phyloP scores from a whole-genome alignment of 2,797 vertebrate genomes.

The Chelonia mydas region DNA sequence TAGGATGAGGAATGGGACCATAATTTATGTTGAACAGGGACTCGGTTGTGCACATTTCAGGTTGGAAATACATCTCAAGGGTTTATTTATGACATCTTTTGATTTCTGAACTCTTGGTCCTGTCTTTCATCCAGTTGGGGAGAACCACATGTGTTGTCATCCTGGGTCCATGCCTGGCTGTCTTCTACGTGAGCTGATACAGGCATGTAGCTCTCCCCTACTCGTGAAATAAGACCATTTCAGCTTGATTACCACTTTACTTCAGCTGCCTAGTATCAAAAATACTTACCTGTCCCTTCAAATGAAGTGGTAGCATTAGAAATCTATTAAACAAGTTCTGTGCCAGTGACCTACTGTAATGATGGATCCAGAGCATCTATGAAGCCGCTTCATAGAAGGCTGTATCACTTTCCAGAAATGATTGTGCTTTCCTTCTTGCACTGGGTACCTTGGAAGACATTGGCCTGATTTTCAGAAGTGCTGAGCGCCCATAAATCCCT shows the following conservation, averaged over 20 bases:
- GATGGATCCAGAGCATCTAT: neutral
- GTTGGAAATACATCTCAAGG: neutral
- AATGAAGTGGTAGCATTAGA: neutral
- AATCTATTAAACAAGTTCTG: neutral
- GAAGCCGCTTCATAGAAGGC: neutral
- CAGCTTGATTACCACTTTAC: neutral
- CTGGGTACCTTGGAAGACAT: neutral
- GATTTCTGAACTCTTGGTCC: conserved; percentile 19
- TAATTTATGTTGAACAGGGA: conserved; percentile 8
- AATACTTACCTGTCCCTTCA: neutral
- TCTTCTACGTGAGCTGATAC: neutral
- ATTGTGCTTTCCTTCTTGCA: conserved; percentile 2
- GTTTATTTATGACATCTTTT: neutral
- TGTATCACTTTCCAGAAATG: neutral
- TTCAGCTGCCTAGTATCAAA: conserved; percentile 34
- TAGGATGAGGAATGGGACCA: neutral
- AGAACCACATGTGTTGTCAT: conserved; percentile 9
- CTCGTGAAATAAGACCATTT: neutral
- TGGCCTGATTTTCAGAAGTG: neutral
- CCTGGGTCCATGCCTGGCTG: conserved; percentile 21
- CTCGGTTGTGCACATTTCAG: neutral
- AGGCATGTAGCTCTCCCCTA: neutral
- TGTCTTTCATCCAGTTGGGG: neutral
- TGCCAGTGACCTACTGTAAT: neutral
- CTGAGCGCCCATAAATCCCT: conserved; percentile 21